Conservation (phyloP, 2,888 invertebrate species). For the Parasteatoda lunata region DNA sequence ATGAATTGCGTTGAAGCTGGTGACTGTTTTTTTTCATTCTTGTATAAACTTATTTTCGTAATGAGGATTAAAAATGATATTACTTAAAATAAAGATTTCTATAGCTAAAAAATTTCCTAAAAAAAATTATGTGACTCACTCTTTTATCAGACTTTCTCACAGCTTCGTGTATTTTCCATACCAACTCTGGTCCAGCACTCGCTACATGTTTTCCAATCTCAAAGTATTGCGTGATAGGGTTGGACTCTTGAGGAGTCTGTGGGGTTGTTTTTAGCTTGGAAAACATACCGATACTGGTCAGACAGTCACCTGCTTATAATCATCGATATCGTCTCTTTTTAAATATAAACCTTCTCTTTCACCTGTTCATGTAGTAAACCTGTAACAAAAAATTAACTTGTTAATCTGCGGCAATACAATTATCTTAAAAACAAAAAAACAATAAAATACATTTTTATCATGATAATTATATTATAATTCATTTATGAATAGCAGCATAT, state of each 20-base stretch:
- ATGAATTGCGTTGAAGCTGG: too few species aligned
- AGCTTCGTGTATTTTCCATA: constrained; percentile 94
- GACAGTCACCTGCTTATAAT: constrained; percentile 49
- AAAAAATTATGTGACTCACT: constrained; percentile 78
- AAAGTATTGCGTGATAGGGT: constrained; percentile 89
- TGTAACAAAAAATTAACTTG: constrained; percentile 5
- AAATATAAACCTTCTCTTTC: neutral
- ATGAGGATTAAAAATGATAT: too few species aligned
- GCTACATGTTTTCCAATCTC: constrained; percentile 87
- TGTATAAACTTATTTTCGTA: too few species aligned
- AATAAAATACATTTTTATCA: too few species aligned
- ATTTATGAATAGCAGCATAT: too few species aligned
- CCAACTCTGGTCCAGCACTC: constrained; percentile 89
- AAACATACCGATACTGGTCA: constrained; percentile 67
- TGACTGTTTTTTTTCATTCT: too few species aligned
- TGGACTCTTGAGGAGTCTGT: constrained; percentile 73
- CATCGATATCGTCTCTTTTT: constrained; percentile 23
- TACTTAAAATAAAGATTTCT: too few species aligned
- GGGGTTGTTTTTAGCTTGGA: constrained; percentile 70
- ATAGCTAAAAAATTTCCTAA: neutral
- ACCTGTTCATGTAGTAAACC: constrained; percentile 12
- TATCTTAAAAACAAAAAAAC: too few species aligned
- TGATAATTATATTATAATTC: too few species aligned
- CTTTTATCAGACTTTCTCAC: constrained; percentile 90
- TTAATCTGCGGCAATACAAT: neutral